These are phyloP conservation scores for Smutsia temminckii DNA, from an alignment of 2,797 vertebrate species.

Conservation along the genomic window DNA sequence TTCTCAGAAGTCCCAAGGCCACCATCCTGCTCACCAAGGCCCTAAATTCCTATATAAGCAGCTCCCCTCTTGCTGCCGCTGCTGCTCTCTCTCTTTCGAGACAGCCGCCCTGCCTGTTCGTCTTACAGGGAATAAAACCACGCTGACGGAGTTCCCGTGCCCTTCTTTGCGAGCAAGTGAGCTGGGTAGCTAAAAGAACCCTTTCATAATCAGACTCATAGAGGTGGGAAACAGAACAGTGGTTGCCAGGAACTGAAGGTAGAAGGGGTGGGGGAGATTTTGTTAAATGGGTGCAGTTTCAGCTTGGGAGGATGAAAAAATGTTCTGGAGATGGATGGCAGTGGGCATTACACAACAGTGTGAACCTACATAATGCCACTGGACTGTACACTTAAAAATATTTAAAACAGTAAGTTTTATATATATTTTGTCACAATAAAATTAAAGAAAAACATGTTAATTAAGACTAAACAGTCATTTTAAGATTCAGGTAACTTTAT, in stretches of 20 bases:
- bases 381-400: background rate
- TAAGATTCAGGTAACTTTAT: background rate
- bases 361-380: background rate
- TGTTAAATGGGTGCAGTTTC: background rate
- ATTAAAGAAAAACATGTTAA: background rate
- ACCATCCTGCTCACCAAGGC: no score
- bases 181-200: no score
- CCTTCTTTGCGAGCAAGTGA: no score
- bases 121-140: no score
- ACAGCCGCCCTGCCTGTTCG: no score
- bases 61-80: no score
- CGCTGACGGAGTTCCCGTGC: no score
- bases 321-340: background rate
- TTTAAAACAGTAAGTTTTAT: background rate
- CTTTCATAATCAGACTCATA: no score
- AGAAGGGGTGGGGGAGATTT: background rate
- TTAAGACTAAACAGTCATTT: background rate
- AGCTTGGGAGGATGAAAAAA: background rate
- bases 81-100: no score
- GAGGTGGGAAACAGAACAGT: background rate
- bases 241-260: background rate
- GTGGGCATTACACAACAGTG: background rate
- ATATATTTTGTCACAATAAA: conserved; percentile 12
- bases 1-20: no score
- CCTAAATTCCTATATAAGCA: no score